phyloP scores from a whole-genome alignment of 1,140 invertebrate genomes.

The Platyscapa corneri region DNA sequence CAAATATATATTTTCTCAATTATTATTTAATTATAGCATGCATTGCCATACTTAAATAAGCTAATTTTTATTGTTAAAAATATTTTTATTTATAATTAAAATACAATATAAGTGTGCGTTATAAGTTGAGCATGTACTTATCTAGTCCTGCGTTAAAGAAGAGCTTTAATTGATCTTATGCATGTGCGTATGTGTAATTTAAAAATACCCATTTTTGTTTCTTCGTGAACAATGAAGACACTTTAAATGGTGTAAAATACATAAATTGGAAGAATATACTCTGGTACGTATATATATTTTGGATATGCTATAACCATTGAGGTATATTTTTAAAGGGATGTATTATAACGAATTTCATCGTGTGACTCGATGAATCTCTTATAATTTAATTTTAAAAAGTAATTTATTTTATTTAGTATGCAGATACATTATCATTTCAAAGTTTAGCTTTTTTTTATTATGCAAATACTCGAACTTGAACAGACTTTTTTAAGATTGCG shows the following conservation, averaged over 20 bases:
- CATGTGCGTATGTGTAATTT: no score
- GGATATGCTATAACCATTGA: conserved; percentile 36
- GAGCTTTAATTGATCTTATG: no score
- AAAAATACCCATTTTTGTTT: conserved; percentile 1
- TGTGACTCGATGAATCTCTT: not conserved
- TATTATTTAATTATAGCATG: no score
- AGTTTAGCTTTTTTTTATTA: no score
- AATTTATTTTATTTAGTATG: no score
- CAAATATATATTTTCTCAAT: no score
- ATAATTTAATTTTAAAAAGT: not conserved
- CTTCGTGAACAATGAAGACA: conserved; percentile 24
- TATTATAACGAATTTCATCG: not conserved
- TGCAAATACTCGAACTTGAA: no score
- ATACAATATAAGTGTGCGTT: not conserved
- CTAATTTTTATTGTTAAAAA: no score
- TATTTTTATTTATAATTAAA: not conserved
- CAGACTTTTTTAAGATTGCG: no score
- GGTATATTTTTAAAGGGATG: not conserved
- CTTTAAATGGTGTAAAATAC: conserved; percentile 10
- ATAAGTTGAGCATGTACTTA: not conserved
- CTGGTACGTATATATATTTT: conserved; percentile 35
- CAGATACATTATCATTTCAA: no score
- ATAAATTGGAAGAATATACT: not conserved
- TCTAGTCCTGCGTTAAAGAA: no score
- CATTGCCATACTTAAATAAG: no score